A percentile compares a stretch with the other conserved stretches of the same genome.
Evolutionary conservation across 2,888 invertebrate species (phyloP).

Genomic region (Quadroppia sp.): DNA sequence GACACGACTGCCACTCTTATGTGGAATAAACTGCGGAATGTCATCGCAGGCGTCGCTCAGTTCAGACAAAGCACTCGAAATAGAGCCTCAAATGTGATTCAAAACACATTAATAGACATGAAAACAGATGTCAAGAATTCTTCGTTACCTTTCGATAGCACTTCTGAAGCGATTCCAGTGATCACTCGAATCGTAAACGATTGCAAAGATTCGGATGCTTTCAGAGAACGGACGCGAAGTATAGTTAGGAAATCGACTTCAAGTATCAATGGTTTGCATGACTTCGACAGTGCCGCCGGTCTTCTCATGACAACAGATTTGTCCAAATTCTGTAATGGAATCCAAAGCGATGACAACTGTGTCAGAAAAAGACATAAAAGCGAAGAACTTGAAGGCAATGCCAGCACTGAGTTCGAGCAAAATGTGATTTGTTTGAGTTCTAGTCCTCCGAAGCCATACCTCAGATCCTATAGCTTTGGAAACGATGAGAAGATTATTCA

Average conservation of each 20-base stretch:
- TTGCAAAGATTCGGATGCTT: conserved; percentile 56
- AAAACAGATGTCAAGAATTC: not conserved
- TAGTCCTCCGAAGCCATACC: conserved; percentile 40
- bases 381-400: conserved; percentile 43
- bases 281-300: conserved; percentile 57
- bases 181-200: conserved; percentile 10
- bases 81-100: not conserved
- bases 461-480: conserved; percentile 67
- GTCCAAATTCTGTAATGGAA: conserved; percentile 29
- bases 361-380: conserved; percentile 45
- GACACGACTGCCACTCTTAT: conserved; percentile 70
- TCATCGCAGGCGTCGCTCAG: conserved; percentile 81
- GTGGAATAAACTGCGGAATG: conserved; percentile 91
- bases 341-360: not conserved
- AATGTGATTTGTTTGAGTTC: conserved; percentile 5
- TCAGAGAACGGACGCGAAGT: conserved; percentile 62
- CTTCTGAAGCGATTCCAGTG: not conserved
- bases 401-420: conserved; percentile 30
- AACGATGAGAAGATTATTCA: conserved; percentile 68
- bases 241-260: conserved; percentile 61
- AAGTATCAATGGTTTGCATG: conserved; percentile 46
- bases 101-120: conserved; percentile 4
- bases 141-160: not conserved
- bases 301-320: conserved; percentile 57
- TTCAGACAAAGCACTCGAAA: conserved; percentile 68